Base-by-base conservation (phyloP, 2,113 vertebrate genomes). In the Grammomys surdaster region DNA sequence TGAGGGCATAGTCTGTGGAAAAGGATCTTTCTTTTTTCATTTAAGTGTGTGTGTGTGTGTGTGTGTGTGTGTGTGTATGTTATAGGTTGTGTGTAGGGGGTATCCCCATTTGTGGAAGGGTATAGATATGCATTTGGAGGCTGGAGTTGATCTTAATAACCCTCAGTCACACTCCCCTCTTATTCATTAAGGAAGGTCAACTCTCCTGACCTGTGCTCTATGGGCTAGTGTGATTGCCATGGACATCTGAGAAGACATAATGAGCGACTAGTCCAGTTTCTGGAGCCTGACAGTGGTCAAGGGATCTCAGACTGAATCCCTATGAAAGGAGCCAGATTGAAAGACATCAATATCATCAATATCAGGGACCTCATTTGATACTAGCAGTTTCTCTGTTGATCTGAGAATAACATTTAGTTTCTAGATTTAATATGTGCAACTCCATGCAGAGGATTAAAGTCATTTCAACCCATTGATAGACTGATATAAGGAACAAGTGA, bases 391-490 rank as follows among this genome's bases (percentile, higher is more conserved):
- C 31, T 6, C 51, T 43, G 10, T 51, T 86, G 9, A 16, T 46
- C 10, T 33, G 0, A 33, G 40, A 88, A 60, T 58, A 67, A 14
- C 19, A 63, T 36, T 88, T 85, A 81, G 33, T 58, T 82, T 26
- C 51, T 51, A 43, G 48, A 22, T 82, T 76, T 77, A 58, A 9
- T 56, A 19, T 58, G 13, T 40, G 46, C 3, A 63, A 20, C 40
- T 6, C 4, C 9, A 11, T 16, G 3, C 13, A 31, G 43, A 31
- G 40, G 77, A 75, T 36, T 81, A 63, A 4, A 60, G 33, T 48
- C 0, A 36, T 26, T 60, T 88, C 14, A 69, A 40, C 0, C 0
- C 6, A 5, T 3, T 5, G 31, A 67, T 51, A 48, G 12, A 0
- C 5, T n/a, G 11, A 43, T 54, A 33, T 88, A 54, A 77, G 60